Base-by-base conservation (phyloP, 1,140 invertebrate genomes). In the Hycleus phaleratus region DNA sequence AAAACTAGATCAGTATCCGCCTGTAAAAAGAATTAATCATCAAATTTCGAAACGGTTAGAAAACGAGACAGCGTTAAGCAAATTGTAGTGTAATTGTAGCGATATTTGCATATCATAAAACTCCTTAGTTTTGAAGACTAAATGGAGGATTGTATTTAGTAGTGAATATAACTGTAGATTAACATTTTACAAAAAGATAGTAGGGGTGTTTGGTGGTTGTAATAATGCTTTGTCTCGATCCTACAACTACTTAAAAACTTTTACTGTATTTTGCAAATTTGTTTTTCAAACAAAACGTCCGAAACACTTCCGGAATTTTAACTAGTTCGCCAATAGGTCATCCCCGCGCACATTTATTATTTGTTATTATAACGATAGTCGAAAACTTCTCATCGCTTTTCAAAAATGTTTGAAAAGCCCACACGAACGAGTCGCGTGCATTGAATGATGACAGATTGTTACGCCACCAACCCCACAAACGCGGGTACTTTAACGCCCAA, bases 191-290 rank as follows among this genome's bases (percentile, higher is more conserved):
- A 5, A 8, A 54, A 10, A 38, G 24, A 53, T 26, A 46, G 53
- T 25, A 3, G 9, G 38, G 38, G 38, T 39, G 38, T 6, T 39
- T 39, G 38, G 38, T 39, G 38, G 38, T 42, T 25, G 47, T 38
- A 10, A 38, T 42, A 49, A 24, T 32, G 32, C 4, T 32, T 32
- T 4, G 32, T 32, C 32, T 32, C 7, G 32, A 32, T 32, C 7
- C 7, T 32, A 32, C 32, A 32, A 32, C 32, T 32, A 40, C 39
- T 49, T 47, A 26, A 44, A 61, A 67, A 65, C 62, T 69, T 69
- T 67, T 66, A 61, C 61, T 65, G 60, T 68, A 68, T 68, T 68
- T 68, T 59, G 66, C 60, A 65, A 68, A 70, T 70, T 70, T 70
- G 66, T 68, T 68, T 70, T 70, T 66, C 63, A 66, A 66, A 67